Base-by-base conservation (phyloP, 2,888 invertebrate genomes). In the Cancer borealis region DNA sequence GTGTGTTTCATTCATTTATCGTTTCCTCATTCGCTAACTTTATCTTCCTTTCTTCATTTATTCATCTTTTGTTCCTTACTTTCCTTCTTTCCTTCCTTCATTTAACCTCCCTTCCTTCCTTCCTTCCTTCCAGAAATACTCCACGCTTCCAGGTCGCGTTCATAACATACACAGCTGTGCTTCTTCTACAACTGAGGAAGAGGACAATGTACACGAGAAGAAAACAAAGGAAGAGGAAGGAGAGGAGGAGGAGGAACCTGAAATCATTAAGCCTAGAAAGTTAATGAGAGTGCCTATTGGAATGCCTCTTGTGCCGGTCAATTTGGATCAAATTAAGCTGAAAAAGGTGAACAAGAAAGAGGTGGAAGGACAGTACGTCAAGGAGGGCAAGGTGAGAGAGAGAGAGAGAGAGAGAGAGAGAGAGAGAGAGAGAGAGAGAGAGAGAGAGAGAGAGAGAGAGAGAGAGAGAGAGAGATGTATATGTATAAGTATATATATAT, bases 241-340 rank as follows among this genome's bases (percentile, higher is more conserved):
- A 4, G 49, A 79, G 47, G 26, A 90, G 45, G 49, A 90, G 6
- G 79, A 54, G n/a, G 93, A 91, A 26, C 88, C 66, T 46, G 46
- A 73, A 30, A 84, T 94, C 4, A 94, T 94, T 14, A 49, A 92
- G 39, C 92, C 94, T 17, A 92, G 91, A 84, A 94, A 92, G 46
- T 17, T 94, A 3, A 14, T n/a, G 1, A 54, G 88, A 12, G 30
- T 94, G 26, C 92, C 90, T 12, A 91, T n/a, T 17, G 73, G 88
- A 30, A 10, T 91, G 26, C 94, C 94, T 5, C 4, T 94, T 14
- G n/a, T 8, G 1, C 45, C 14, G 12, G 45, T 91, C 46, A 91
- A 91, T n/a, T 47, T 93, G 12, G 60, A n/a, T 1, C 39, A 60
- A 17, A 45, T 93, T 8, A 93, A 91, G 45, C 90, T 94, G 5